Evolutionary conservation across 2,888 invertebrate species (phyloP).

Genomic region (Cancer borealis): DNA sequence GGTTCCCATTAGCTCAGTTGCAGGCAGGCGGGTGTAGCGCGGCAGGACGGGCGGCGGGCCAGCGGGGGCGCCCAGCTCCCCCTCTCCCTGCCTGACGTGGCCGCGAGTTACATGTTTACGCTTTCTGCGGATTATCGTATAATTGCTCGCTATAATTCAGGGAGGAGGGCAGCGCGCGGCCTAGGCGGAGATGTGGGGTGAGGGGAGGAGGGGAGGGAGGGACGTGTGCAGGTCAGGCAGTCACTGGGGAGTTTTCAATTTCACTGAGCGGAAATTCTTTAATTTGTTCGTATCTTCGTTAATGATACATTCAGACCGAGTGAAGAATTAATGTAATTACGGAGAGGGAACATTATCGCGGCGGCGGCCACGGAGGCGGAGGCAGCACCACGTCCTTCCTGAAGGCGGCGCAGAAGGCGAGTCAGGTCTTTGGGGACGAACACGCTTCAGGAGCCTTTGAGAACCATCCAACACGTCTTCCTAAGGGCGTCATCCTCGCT

Average conservation of each 20-base stretch:
- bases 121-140: not conserved
- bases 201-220: not conserved
- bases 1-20: conserved; percentile 63
- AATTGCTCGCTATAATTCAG: conserved; percentile 21
- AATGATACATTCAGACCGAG: conserved; percentile 61
- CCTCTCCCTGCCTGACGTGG: conserved; percentile 10
- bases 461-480: not conserved
- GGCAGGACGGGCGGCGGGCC: not conserved
- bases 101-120: conserved; percentile 35
- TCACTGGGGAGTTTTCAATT: conserved; percentile 53
- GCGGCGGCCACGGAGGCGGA: not conserved
- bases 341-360: conserved; percentile 47
- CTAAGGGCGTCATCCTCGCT: not conserved
- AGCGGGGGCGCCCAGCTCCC: conserved; percentile 26
- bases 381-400: not conserved
- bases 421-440: not conserved
- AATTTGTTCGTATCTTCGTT: conserved; percentile 62
- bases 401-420: not conserved
- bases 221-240: conserved; percentile 27
- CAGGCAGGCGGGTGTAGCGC: conserved; percentile 28
- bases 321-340: conserved; percentile 65
- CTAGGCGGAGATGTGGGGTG: not conserved
- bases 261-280: conserved; percentile 58
- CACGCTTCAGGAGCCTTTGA: not conserved
- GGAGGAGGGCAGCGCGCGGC: conserved; percentile 39